Percentiles rank a stretch among this genome's conserved stretches.
These are phyloP conservation scores for Zingel zingel DNA, from an alignment of 2,113 vertebrate species.

Conservation along the genomic window DNA sequence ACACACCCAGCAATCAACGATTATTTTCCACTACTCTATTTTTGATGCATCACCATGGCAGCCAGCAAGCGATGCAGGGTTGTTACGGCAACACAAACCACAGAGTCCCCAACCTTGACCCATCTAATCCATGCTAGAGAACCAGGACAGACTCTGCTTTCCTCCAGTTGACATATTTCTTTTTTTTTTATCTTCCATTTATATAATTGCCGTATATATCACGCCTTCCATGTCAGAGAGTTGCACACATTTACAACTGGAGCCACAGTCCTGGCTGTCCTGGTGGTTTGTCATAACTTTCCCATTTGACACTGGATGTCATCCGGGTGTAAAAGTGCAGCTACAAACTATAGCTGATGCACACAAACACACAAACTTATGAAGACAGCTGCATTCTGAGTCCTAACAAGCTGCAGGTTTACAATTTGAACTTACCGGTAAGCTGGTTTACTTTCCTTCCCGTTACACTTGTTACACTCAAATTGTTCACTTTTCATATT, in stretches of 20 bases:
- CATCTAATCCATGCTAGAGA: constrained; percentile 31
- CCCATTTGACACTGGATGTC: constrained; percentile 43
- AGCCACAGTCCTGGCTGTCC: neutral
- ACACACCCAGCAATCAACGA: constrained; percentile 9
- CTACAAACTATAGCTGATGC: constrained; percentile 20
- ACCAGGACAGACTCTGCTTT: constrained; percentile 5
- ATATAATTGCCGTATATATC: constrained; percentile 6
- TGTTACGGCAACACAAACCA: constrained; percentile 73
- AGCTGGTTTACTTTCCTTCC: neutral
- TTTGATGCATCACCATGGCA: constrained; percentile 74
- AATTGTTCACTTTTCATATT: constrained; percentile 11
- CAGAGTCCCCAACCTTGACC: constrained; percentile 65
- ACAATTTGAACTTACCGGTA: neutral
- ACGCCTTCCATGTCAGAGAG: neutral
- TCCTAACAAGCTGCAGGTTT: constrained; percentile 16
- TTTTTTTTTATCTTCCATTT: constrained; percentile 15
- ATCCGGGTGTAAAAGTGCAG: constrained; percentile 12
- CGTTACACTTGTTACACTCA: neutral
- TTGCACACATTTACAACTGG: neutral
- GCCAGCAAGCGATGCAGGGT: constrained; percentile 55
- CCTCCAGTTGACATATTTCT: constrained; percentile 2
- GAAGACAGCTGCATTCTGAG: neutral
- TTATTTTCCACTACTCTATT: constrained; percentile 55
- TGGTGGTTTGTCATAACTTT: constrained; percentile 27
- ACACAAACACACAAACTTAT: neutral